phyloP scores from a whole-genome alignment of 2,888 invertebrate genomes.

The Drosophila sordidula region DNA sequence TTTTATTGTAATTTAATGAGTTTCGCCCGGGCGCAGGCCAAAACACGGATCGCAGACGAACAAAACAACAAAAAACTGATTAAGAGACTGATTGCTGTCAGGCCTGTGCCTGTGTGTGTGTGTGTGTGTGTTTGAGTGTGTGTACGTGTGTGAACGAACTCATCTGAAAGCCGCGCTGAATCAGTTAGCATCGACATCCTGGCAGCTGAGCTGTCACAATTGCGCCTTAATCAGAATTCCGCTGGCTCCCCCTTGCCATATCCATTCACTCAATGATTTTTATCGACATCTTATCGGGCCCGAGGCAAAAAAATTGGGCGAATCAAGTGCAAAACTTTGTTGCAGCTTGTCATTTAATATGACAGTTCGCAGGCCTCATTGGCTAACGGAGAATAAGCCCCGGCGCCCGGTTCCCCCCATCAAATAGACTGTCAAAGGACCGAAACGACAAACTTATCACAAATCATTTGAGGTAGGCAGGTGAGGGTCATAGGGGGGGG shows the following conservation, averaged over 20 bases:
- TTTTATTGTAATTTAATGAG: constrained; percentile 73
- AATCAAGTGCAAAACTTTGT: constrained; percentile 44
- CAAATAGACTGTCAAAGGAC: no score
- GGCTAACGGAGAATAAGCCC: no score
- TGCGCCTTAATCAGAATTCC: constrained; percentile 63
- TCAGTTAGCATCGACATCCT: constrained; percentile 22
- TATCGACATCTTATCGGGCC: constrained; percentile 26
- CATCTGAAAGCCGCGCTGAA: constrained; percentile 10
- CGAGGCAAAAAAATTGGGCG: constrained; percentile 19
- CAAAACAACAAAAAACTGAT: constrained; percentile 19
- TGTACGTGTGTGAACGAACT: not conserved
- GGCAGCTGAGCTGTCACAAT: constrained; percentile 50
- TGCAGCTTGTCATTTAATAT: constrained; percentile 33
- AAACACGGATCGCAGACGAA: constrained; percentile 14
- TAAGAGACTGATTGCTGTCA: constrained; percentile 19
- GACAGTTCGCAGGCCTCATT: constrained; percentile 6
- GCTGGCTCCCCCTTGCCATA: constrained; percentile 12
- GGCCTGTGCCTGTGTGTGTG: not conserved
- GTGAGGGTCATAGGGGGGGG: no score
- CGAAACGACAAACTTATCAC: no score
- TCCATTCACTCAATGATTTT: constrained; percentile 14
- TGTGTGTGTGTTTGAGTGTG: not conserved
- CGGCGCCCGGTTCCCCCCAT: no score
- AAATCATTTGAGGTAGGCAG: no score
- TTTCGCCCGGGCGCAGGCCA: constrained; percentile 35